Evolutionary conservation across 2,797 vertebrate genomes (phyloP), one percentile per base, ranked within the genome.

Genomic region (Sebastes minor): DNA sequence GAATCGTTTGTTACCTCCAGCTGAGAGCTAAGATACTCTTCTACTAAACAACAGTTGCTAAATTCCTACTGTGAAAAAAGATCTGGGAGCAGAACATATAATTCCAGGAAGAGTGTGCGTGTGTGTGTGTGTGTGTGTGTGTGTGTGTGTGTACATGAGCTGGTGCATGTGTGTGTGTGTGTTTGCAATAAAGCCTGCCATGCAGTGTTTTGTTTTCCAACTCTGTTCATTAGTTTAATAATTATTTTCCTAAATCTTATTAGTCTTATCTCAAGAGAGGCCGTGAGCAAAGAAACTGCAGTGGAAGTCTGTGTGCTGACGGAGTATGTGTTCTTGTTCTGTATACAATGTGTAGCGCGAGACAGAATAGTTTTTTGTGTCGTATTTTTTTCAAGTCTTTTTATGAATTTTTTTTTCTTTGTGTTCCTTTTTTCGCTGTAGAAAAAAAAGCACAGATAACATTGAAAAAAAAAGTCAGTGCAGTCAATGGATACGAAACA

Each of bases 401-500:
- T 92, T 90, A 84, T 90, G 42, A 81, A 79, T 86, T 93, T 91
- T 90, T 61, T 90, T 89, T 86, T 78, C 76, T 83, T 88, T 86
- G 70, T 82, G 73, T 90, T 89, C 28, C 78, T 86, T 90, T 91
- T 94, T 86, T 88, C 59, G 82, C 91, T 82, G 88, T 95, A 92
- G 89, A 92, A 93, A 93, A 67, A 92, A 94, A 92, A 92, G 87
- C 93, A 95, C 90, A 94, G 90, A 92, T 90, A 95, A 95, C 91
- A 89, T 94, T 93, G 89, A 95, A 84, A 85, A 94, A 95, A 80
- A 85, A 93, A 95, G 90, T 94, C 94, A 95, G 94, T 96, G 95
- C 94, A 94, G 94, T 95, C 92, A 94, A 95, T 92, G 92, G 91
- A 91, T 95, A 95, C 53, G 91, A 95, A 95, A 95, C 94, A 90